Evolutionary conservation across 1,140 invertebrate species (phyloP), one percentile per base, ranked within the genome.

Genomic region (Pinna nobilis): DNA sequence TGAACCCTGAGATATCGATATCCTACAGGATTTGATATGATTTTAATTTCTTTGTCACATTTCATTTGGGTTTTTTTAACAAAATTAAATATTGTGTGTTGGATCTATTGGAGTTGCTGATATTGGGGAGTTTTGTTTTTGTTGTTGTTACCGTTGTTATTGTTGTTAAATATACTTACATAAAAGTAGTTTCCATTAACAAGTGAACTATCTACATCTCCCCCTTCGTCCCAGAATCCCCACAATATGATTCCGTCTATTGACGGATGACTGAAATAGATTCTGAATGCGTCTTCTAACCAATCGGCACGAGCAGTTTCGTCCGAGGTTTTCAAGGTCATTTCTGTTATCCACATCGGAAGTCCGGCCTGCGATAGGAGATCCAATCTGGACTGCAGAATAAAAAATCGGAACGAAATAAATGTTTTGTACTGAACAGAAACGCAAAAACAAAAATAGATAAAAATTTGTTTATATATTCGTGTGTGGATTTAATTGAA

Each of bases 311-410:
- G 49, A 11, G 28, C 57, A 25, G 74, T 69, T 32, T 67, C 65
- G 57, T 82, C 71, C 25, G 15, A 13, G 2, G 50, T 71, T 15
- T n/a, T 13, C 20, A 77, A 61, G 28, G 77, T 76, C 55, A 82
- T 44, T 30, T 82, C 80, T 23, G 80, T 82, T 7, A 70, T 57
- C 80, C 80, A 82, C 11, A 82, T 72, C 5, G 78, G 75, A 18
- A 78, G 39, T 18, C 75, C 71, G 1, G 70, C 55, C 37, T 69
- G 28, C 3, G 77, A 74, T 35, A 79, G 33, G 30, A 47, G 69
- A 47, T 79, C 80, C 47, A 82, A 53, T 3, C 77, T 70, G 18
- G 55, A 41, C 75, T 78, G 39, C 11, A 37, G 15, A 32, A 18
- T 25, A 23, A 7, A 55, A 55, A 25, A n/a, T n/a, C n/a, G 28